A percentile compares a stretch with the other conserved stretches of the same genome.
phyloP scores from a whole-genome alignment of 1,140 invertebrate species.

The Dendroctonus ponderosae region DNA sequence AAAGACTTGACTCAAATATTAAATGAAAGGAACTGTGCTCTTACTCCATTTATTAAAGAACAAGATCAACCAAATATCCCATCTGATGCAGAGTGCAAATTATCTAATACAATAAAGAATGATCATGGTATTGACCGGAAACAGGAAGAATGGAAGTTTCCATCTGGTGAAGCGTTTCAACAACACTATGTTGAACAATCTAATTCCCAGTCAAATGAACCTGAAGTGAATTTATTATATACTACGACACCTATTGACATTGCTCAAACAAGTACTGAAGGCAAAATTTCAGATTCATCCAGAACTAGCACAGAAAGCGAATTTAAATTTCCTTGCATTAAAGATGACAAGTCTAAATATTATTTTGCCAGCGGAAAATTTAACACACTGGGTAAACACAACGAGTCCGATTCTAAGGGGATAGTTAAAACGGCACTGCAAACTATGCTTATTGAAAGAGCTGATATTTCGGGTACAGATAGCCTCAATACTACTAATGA shows the following conservation, averaged over 20 bases:
- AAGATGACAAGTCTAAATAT: neutral
- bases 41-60: no score
- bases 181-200: no score
- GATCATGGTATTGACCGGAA: no score
- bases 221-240: neutral
- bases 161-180: no score
- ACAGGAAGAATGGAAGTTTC: no score
- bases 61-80: no score
- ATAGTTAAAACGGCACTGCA: conserved; percentile 49
- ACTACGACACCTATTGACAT: neutral
- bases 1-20: no score
- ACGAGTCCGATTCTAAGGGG: conserved; percentile 28
- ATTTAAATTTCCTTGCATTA: no score
- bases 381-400: neutral
- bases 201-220: neutral
- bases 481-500: no score
- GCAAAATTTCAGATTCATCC: conserved; percentile 54
- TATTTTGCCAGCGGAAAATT: neutral
- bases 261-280: neutral
- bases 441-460: conserved; percentile 50
- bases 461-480: conserved; percentile 41
- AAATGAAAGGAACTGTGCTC: no score
- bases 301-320: conserved; percentile 51
- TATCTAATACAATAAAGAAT: no score
- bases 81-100: no score